Evolutionary conservation across 2,797 vertebrate genomes (phyloP).

Genomic region (Lycodopsis pacificus): DNA sequence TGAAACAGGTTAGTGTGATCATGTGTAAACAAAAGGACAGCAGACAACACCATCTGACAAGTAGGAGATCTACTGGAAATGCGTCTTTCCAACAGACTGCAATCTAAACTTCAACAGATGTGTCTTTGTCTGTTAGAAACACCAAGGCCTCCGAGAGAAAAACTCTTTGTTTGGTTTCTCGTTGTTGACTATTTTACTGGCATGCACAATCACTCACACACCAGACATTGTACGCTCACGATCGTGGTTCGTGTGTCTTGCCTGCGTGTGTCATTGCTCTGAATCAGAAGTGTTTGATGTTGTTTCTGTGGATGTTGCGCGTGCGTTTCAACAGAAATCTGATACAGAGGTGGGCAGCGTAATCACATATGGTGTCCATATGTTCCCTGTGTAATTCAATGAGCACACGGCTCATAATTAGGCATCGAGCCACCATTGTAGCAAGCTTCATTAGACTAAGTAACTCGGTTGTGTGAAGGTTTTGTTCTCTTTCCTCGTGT

Average conservation of each 20-base stretch:
- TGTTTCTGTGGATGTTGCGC: background rate
- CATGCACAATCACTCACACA: slow-evolving; percentile 11
- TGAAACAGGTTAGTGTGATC: slow-evolving; percentile 22
- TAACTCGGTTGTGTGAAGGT: background rate
- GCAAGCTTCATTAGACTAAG: background rate
- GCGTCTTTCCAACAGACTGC: background rate
- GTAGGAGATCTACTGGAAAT: background rate
- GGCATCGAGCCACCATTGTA: slow-evolving; percentile 14
- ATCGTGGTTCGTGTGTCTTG: background rate
- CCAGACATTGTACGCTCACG: background rate
- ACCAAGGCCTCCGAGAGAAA: background rate
- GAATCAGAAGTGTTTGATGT: background rate
- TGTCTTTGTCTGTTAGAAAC: slow-evolving; percentile 30
- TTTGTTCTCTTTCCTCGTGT: background rate
- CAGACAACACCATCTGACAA: slow-evolving; percentile 23
- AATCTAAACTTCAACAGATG: slow-evolving; percentile 44
- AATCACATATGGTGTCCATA: slow-evolving; percentile 32
- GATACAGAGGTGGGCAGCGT: slow-evolving; percentile 20
- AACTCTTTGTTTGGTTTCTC: background rate
- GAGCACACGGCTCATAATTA: slow-evolving; percentile 21
- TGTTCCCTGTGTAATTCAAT: slow-evolving; percentile 21
- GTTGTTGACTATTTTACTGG: slow-evolving; percentile 23
- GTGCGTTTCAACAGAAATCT: slow-evolving; percentile 28
- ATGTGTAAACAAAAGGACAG: slow-evolving; percentile 28
- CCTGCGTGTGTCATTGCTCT: slow-evolving; percentile 3